A percentile compares a stretch with the other conserved stretches of the same genome.
phyloP scores from a whole-genome alignment of 2,797 vertebrate genomes.

The Pteronotus mesoamericanus region DNA sequence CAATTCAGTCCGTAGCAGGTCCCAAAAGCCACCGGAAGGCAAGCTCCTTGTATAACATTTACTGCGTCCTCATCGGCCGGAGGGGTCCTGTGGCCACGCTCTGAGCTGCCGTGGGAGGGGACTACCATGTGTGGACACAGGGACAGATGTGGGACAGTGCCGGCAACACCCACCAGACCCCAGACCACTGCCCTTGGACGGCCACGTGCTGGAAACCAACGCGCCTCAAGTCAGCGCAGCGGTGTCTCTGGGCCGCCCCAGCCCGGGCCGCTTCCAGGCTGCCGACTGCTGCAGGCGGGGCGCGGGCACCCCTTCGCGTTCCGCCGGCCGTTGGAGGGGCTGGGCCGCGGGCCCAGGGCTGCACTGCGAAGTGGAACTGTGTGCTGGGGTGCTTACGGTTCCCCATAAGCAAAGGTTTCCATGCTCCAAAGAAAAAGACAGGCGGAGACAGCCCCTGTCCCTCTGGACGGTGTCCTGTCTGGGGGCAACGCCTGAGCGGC shows the following conservation, averaged over 20 bases:
- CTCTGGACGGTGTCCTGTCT: too few species aligned
- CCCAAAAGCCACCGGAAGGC: neutral
- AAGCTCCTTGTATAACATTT: too few species aligned
- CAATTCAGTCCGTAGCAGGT: fast-evolving
- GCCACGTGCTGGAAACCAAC: neutral
- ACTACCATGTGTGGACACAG: neutral
- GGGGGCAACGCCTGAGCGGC: neutral
- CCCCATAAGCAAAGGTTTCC: neutral
- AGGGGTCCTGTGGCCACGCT: neutral
- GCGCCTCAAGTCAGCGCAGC: neutral
- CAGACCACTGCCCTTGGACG: neutral
- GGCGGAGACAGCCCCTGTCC: neutral
- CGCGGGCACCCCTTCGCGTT: too few species aligned
- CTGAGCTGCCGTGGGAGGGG: neutral
- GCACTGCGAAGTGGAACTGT: neutral
- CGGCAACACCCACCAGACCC: neutral
- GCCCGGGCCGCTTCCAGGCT: fast-evolving
- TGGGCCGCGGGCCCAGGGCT: too few species aligned
- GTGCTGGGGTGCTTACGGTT: neutral
- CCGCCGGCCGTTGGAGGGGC: fast-evolving
- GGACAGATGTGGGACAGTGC: fast-evolving
- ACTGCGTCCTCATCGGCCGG: neutral
- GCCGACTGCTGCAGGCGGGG: neutral
- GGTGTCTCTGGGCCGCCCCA: neutral
- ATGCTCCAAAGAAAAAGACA: neutral